A percentile compares a stretch with the other conserved stretches of the same genome.
Evolutionary conservation across 2,888 invertebrate species (phyloP).

Genomic region (Nematopogon swammerdamellus): DNA sequence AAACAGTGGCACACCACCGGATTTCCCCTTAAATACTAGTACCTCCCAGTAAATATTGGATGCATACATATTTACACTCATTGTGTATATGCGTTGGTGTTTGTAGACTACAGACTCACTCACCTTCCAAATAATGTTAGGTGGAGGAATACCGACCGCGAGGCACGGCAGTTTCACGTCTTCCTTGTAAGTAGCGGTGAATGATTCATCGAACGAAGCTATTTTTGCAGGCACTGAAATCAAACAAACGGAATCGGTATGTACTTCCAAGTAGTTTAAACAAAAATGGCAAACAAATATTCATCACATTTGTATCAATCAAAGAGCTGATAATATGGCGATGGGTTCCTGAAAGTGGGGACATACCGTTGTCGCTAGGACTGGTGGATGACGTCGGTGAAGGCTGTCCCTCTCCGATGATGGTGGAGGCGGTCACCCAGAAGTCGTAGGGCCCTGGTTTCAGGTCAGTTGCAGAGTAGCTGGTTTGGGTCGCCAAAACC

Average conservation of each 20-base stretch:
- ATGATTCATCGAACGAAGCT: conserved; percentile 92
- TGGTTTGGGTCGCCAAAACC: conserved; percentile 79
- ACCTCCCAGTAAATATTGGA: too few species aligned
- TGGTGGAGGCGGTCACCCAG: conserved; percentile 93
- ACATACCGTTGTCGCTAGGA: conserved; percentile 73
- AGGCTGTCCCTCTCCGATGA: conserved; percentile 90
- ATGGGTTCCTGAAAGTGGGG: too few species aligned
- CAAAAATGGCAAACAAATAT: too few species aligned
- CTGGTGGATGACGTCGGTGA: conserved; percentile 84
- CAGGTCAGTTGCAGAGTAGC: conserved; percentile 81
- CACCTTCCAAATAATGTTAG: conserved; percentile 85
- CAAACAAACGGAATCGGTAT: too few species aligned
- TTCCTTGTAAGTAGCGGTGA: conserved; percentile 88
- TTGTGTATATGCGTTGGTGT: too few species aligned
- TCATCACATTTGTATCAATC: too few species aligned
- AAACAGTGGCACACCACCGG: too few species aligned
- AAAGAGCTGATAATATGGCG: too few species aligned
- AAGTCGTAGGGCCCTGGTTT: conserved; percentile 86
- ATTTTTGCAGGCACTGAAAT: conserved; percentile 85
- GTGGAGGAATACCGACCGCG: conserved; percentile 88
- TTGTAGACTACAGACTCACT: conserved; percentile 8
- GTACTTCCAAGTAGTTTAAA: too few species aligned
- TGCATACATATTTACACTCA: too few species aligned
- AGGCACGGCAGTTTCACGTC: conserved; percentile 89
- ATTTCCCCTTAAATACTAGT: too few species aligned